Evolutionary conservation across 2,888 invertebrate species (phyloP).

Genomic region (Oxycera nigricornis): DNA sequence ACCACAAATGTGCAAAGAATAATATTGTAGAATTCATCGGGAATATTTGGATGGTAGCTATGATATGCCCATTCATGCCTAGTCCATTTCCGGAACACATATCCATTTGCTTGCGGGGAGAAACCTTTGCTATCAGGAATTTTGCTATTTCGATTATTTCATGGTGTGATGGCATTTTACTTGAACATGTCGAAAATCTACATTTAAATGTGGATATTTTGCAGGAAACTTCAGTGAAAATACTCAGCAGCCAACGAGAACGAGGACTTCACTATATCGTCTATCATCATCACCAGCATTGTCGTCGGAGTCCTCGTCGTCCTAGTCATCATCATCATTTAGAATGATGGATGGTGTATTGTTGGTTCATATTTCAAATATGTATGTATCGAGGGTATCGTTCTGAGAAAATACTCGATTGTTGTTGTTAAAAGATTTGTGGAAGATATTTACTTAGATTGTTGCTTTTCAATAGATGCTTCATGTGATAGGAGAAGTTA

Average conservation of each 20-base stretch:
- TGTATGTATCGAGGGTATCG: too few species aligned
- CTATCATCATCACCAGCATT: slow-evolving; percentile 24
- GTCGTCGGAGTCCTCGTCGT: not conserved
- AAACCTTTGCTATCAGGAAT: not conserved
- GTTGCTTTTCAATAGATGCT: too few species aligned
- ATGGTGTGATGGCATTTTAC: slow-evolving; percentile 13
- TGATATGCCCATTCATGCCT: slow-evolving; percentile 33
- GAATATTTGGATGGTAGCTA: not conserved
- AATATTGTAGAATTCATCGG: slow-evolving; percentile 5
- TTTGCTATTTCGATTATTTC: slow-evolving; percentile 23
- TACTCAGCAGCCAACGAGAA: not conserved
- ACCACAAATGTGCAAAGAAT: slow-evolving; percentile 17
- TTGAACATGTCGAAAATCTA: not conserved
- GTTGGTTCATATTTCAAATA: slow-evolving; percentile 3
- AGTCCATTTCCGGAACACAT: slow-evolving; percentile 31
- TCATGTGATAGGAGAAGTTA: too few species aligned
- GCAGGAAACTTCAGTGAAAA: not conserved
- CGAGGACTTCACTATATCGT: not conserved
- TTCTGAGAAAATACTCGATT: too few species aligned
- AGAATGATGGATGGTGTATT: slow-evolving; percentile 8
- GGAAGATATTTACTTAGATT: too few species aligned
- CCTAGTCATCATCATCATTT: not conserved
- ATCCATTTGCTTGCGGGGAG: not conserved
- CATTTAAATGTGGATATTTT: slow-evolving; percentile 13
- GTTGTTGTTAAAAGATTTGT: too few species aligned